phyloP scores from a whole-genome alignment of 2,113 vertebrate genomes.

The Calonectris borealis region DNA sequence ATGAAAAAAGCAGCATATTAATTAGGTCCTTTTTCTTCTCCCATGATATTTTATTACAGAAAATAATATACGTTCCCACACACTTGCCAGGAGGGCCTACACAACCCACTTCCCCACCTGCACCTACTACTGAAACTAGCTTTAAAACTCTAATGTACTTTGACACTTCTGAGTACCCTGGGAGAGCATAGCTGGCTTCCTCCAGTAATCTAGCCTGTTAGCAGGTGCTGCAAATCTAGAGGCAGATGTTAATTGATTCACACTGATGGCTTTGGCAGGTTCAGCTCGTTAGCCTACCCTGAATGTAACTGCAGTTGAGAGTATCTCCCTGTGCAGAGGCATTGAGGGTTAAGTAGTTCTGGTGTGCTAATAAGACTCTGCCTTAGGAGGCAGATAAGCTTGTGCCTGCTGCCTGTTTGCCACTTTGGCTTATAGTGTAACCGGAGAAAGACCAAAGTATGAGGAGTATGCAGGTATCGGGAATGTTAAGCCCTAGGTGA shows the following conservation, averaged over 20 bases:
- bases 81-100: neutral
- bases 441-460: neutral
- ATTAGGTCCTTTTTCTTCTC: neutral
- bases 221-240: slow-evolving; percentile 45
- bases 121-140: neutral
- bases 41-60: neutral
- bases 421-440: neutral
- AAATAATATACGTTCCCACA: neutral
- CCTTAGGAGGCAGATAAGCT: neutral
- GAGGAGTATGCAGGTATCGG: neutral
- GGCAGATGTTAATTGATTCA: slow-evolving; percentile 52
- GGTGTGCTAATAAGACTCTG: neutral
- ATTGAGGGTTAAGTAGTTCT: neutral
- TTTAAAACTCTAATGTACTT: slow-evolving; percentile 12
- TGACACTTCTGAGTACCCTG: neutral
- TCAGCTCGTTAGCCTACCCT: neutral
- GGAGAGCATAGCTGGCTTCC: neutral
- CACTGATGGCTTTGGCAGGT: neutral
- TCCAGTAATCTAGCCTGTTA: neutral
- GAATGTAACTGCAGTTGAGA: neutral
- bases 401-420: neutral
- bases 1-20: neutral
- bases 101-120: neutral
- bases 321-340: neutral
- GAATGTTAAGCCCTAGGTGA: neutral